Conservation (phyloP, 2,888 invertebrate genomes). For the Hydropsyche betteni region DNA sequence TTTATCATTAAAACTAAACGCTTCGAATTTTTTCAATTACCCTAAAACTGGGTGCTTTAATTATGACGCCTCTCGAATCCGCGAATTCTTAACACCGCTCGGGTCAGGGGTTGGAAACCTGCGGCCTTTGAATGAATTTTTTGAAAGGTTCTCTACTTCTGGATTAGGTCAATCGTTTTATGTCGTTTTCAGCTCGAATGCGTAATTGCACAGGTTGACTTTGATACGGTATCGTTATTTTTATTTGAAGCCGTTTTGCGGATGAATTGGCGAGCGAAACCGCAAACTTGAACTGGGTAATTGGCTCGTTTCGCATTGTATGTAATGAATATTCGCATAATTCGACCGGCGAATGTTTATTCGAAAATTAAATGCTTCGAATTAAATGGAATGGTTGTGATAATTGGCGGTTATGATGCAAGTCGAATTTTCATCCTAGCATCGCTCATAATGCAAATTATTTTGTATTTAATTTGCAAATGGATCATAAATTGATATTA, state of each 20-base stretch:
- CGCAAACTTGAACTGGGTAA: not conserved
- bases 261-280: not conserved
- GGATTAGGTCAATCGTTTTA: too few species aligned
- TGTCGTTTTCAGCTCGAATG: not conserved
- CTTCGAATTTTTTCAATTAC: constrained; percentile 48
- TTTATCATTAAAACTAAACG: constrained; percentile 47
- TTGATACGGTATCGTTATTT: constrained; percentile 4
- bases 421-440: too few species aligned
- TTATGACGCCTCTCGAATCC: constrained; percentile 20
- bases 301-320: not conserved
- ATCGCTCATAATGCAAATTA: too few species aligned
- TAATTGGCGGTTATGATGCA: too few species aligned
- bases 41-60: constrained; percentile 31
- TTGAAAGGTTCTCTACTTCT: too few species aligned
- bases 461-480: too few species aligned
- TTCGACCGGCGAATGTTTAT: too few species aligned
- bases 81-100: constrained; percentile 7
- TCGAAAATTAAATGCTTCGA: too few species aligned
- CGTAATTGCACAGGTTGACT: constrained; percentile 21
- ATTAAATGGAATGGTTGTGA: too few species aligned
- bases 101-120: not conserved
- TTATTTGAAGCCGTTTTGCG: not conserved
- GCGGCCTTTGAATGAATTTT: too few species aligned
- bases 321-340: too few species aligned
- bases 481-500: too few species aligned